A percentile compares a stretch with the other conserved stretches of the same genome.
Evolutionary conservation across 2,888 invertebrate genomes (phyloP).

Genomic region (Artemia sinica): DNA sequence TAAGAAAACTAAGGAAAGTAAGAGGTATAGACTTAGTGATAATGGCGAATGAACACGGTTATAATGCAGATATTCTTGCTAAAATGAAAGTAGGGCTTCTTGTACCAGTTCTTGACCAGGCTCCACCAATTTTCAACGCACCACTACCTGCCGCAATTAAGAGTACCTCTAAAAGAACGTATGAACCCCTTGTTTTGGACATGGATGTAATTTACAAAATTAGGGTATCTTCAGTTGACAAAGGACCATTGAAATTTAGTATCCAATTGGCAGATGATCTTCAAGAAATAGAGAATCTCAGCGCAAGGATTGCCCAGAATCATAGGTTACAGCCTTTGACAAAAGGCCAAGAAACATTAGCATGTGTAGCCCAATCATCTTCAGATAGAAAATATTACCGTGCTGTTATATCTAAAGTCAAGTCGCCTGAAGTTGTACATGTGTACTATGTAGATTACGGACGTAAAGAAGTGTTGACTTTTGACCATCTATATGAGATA

Average conservation of each 20-base stretch:
- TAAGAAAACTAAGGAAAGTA: neutral
- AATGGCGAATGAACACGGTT: neutral
- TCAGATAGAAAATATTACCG: constrained; percentile 16
- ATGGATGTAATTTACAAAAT: neutral
- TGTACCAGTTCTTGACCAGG: neutral
- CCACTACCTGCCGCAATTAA: neutral
- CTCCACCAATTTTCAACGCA: neutral
- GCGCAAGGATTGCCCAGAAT: neutral
- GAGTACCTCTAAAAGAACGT: neutral
- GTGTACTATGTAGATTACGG: constrained; percentile 22
- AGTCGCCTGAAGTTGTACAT: neutral
- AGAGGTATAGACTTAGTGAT: neutral
- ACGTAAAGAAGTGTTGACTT: constrained; percentile 3
- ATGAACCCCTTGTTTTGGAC: neutral
- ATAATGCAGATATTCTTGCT: neutral
- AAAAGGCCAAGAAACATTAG: neutral
- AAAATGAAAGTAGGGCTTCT: neutral
- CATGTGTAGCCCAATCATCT: constrained; percentile 14
- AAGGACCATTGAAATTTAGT: constrained; percentile 18
- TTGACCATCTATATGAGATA: neutral
- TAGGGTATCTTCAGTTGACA: constrained; percentile 14
- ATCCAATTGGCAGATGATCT: constrained; percentile 11
- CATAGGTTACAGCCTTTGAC: neutral
- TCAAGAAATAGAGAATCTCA: neutral
- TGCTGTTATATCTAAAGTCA: constrained; percentile 7